Percentiles rank a stretch among this genome's conserved stretches.
Conservation (phyloP, 2,888 invertebrate species). For the Volucella zonaria region DNA sequence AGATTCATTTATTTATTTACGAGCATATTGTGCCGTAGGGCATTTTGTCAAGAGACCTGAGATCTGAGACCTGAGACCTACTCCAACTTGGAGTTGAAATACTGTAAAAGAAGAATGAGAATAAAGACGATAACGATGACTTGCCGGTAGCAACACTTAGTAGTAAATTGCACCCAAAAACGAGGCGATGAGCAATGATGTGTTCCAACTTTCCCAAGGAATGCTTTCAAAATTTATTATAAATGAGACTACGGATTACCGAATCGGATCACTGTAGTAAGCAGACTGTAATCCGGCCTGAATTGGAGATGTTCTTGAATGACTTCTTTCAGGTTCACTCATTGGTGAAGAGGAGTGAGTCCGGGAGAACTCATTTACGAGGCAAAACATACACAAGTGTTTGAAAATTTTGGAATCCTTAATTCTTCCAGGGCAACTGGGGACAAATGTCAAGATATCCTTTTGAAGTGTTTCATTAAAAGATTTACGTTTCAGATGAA, state of each 20-base stretch:
- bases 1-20: conserved; percentile 72
- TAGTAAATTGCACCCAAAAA: conserved; percentile 67
- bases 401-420: background rate
- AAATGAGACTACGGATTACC: conserved; percentile 43
- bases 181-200: conserved; percentile 51
- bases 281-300: conserved; percentile 57
- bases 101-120: background rate
- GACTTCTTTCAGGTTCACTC: conserved; percentile 24
- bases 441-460: conserved; percentile 40
- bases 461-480: conserved; percentile 1
- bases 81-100: background rate
- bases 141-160: conserved; percentile 70
- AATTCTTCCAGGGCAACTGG: background rate
- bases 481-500: background rate
- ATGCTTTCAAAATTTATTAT: conserved; percentile 61
- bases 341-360: too few species aligned
- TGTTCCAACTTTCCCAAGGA: conserved; percentile 11
- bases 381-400: background rate
- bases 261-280: conserved; percentile 55
- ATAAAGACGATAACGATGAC: background rate
- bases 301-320: conserved; percentile 24
- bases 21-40: conserved; percentile 53
- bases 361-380: background rate
- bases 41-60: conserved; percentile 63
- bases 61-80: background rate